phyloP scores from a whole-genome alignment of 2,888 invertebrate species.

The Drosophila kanekoi region DNA sequence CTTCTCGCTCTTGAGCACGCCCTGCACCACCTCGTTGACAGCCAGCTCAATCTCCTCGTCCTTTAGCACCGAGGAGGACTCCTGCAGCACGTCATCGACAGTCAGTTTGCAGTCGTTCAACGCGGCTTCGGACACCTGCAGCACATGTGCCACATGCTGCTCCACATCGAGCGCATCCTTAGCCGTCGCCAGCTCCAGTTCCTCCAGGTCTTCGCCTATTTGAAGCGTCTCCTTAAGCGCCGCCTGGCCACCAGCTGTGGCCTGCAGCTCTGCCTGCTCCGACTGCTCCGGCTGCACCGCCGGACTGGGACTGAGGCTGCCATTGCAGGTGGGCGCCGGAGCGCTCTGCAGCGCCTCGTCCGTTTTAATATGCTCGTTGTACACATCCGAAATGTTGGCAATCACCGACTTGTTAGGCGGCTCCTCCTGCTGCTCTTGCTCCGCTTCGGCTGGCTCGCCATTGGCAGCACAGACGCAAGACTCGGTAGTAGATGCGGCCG shows the following conservation, averaged over 20 bases:
- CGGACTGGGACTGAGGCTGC: conserved; percentile 41
- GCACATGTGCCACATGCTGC: conserved; percentile 86
- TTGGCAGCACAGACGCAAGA: conserved; percentile 34
- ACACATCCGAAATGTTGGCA: conserved; percentile 85
- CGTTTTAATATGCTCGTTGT: conserved; percentile 85
- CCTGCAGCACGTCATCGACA: conserved; percentile 77
- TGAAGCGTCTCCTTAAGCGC: conserved; percentile 85
- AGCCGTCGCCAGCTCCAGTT: conserved; percentile 73
- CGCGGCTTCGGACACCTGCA: conserved; percentile 86
- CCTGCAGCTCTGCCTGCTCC: not conserved
- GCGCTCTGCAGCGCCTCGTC: conserved; percentile 71
- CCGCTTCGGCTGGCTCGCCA: conserved; percentile 20
- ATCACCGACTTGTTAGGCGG: conserved; percentile 75
- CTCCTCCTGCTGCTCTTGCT: conserved; percentile 45
- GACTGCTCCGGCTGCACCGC: conserved; percentile 1
- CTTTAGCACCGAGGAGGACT: conserved; percentile 85
- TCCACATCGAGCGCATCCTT: conserved; percentile 84
- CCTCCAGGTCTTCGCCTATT: conserved; percentile 81
- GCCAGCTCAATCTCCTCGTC: conserved; percentile 87
- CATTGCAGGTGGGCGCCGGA: conserved; percentile 66
- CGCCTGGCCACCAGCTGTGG: conserved; percentile 68
- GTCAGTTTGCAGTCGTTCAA: conserved; percentile 85
- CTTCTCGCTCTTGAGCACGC: conserved; percentile 85
- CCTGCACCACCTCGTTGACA: conserved; percentile 86
- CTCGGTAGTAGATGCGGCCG: not conserved